Evolutionary conservation across 1,140 invertebrate genomes (phyloP), one percentile per base, ranked within the genome.

Genomic region (Meloidogyne hapla): DNA sequence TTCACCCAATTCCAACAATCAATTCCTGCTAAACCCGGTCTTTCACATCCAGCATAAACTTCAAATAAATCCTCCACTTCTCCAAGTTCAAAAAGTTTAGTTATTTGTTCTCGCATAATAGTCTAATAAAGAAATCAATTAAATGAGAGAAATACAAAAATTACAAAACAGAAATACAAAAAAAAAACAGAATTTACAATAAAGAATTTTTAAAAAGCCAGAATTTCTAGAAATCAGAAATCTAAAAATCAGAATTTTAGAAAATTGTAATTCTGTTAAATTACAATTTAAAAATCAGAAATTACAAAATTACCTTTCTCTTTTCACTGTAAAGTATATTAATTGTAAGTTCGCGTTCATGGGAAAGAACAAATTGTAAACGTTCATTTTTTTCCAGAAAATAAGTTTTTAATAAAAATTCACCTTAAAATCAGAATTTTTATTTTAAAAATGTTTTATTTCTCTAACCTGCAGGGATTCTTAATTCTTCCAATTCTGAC

Each of bases 11-110:
- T 79, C 78, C 77, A 85, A 10, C 25, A 65, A 66, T 85, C 83
- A 21, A 85, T 56, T 38, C 69, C 82, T 1, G 83, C 65, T 8
- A 85, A 56, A n/a, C 80, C 84, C 1, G 83, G 82, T 40, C 83
- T 69, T 69, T 85, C 83, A 66, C 83, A 85, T 38, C 84, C 84
- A 23, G 81, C 81, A n/a, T 56, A 69, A 10, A 56, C 62, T 48
- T 79, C 78, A 28, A 48, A 38, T 70, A 79, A 38, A 26, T 73
- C 70, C 9, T 74, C 61, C 26, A 61, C n/a, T 28, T 79, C 76
- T 13, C 21, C 56, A 8, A 33, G 33, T 13, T 26, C 23, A 1
- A 64, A 26, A n/a, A n/a, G 1, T n/a, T 56, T 56, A 6, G 5
- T 56, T 56, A 56, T 56, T 8, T 56, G 48, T 56, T 56, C 48